Conservation (phyloP, 2,797 vertebrate species). For the Phylloscopus collybita region DNA sequence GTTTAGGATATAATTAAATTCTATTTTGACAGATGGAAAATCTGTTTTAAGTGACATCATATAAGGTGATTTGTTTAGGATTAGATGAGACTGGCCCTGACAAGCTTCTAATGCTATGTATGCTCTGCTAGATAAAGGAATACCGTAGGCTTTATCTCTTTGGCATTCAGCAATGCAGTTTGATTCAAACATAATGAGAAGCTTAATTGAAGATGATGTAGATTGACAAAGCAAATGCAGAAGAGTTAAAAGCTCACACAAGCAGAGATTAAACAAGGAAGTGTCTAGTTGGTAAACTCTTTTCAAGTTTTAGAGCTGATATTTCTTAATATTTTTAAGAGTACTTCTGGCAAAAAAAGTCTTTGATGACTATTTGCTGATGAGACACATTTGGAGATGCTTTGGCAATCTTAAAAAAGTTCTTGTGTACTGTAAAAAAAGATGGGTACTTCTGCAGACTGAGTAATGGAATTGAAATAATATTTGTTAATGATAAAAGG, state of each 20-base stretch:
- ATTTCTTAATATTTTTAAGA: conserved; percentile 2
- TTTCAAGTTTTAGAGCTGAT: neutral
- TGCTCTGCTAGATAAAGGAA: neutral
- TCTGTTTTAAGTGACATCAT: neutral
- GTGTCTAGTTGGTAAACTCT: neutral
- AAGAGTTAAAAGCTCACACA: neutral
- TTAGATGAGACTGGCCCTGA: neutral
- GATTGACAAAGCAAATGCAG: neutral
- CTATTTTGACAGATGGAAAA: neutral
- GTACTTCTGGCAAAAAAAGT: neutral
- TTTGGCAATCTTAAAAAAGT: neutral
- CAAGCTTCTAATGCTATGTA: neutral
- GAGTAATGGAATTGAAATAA: neutral
- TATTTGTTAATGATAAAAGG: neutral
- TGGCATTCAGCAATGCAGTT: neutral
- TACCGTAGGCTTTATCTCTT: neutral
- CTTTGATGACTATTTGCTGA: neutral
- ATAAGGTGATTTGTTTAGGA: neutral
- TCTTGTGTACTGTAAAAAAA: neutral
- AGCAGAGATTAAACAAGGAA: neutral
- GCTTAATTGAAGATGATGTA: neutral
- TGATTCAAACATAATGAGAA: neutral
- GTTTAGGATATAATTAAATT: neutral
- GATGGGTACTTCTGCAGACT: neutral
- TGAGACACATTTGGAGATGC: neutral